Percentiles rank a stretch among this genome's conserved stretches.
These are phyloP conservation scores for Fukomys damarensis DNA, from an alignment of 2,113 vertebrate genomes.

Conservation along the genomic window DNA sequence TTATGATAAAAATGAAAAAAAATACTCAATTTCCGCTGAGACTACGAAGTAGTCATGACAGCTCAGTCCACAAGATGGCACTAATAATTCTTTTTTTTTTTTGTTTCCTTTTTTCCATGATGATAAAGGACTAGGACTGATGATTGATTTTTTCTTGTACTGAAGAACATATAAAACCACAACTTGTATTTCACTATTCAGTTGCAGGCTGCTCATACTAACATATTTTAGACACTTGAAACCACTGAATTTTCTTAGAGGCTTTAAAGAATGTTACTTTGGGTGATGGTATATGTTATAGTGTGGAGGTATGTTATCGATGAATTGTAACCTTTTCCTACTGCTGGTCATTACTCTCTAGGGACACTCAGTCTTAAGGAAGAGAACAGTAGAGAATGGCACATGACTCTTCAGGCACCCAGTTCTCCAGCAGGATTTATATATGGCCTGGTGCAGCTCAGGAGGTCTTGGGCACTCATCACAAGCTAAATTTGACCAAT, in stretches of 20 bases:
- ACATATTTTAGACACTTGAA: slow-evolving; percentile 22
- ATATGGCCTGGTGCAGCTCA: neutral
- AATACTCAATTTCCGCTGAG: neutral
- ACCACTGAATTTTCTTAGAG: neutral
- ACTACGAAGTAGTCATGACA: slow-evolving; percentile 7
- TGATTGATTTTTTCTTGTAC: neutral
- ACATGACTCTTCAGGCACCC: neutral
- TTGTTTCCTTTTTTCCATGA: neutral
- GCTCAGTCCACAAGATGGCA: slow-evolving; percentile 75
- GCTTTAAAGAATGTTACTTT: neutral
- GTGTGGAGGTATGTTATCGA: neutral
- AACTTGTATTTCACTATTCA: neutral
- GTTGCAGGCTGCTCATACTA: neutral
- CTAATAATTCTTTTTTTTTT: slow-evolving; percentile 70
- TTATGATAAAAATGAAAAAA: slow-evolving; percentile 39
- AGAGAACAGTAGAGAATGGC: neutral
- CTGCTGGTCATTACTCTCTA: neutral
- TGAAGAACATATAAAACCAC: slow-evolving; percentile 8
- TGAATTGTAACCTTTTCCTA: neutral
- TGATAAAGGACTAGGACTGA: neutral
- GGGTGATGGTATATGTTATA: neutral
- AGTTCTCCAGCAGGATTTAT: neutral
- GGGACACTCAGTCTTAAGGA: neutral
- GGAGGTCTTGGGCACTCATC: neutral
- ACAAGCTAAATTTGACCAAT: neutral